A percentile compares a stretch with the other conserved stretches of the same genome.
phyloP scores from a whole-genome alignment of 2,888 invertebrate genomes.

The Melangyna quadrimaculata region DNA sequence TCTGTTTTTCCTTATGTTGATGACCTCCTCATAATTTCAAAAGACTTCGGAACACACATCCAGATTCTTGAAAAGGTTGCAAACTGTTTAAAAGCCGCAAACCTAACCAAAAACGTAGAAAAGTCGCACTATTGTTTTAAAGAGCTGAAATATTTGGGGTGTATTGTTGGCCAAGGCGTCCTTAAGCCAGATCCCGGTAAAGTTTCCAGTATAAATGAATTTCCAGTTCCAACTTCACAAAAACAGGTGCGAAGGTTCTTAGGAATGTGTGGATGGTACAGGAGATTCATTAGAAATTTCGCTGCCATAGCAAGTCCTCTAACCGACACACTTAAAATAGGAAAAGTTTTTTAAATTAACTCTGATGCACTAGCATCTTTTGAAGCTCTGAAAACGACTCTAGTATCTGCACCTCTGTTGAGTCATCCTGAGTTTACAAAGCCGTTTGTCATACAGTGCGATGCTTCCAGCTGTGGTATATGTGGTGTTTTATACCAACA shows the following conservation, averaged over 20 bases:
- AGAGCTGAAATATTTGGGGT: slow-evolving; percentile 57
- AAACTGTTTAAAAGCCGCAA: slow-evolving; percentile 36
- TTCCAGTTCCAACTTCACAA: slow-evolving; percentile 62
- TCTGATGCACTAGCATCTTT: background rate
- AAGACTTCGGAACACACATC: slow-evolving; percentile 47
- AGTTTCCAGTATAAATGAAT: slow-evolving; percentile 26
- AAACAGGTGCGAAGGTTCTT: slow-evolving; percentile 69
- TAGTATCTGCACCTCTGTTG: background rate
- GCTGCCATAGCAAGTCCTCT: background rate
- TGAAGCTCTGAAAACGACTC: background rate
- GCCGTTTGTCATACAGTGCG: background rate
- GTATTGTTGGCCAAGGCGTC: slow-evolving; percentile 48
- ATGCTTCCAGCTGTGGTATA: background rate
- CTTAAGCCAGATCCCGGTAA: slow-evolving; percentile 43
- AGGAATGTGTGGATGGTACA: slow-evolving; percentile 72
- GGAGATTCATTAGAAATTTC: slow-evolving; percentile 67
- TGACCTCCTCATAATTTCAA: slow-evolving; percentile 57
- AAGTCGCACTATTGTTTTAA: slow-evolving; percentile 28
- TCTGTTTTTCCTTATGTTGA: slow-evolving; percentile 57
- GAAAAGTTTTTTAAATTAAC: background rate
- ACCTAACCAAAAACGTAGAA: slow-evolving; percentile 59
- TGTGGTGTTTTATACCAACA: background rate
- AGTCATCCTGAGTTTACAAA: background rate
- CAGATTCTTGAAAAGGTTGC: slow-evolving; percentile 50
- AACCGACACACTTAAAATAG: background rate